These are phyloP conservation scores for Cygnus olor DNA, from an alignment of 2,797 vertebrate species.

Conservation along the genomic window DNA sequence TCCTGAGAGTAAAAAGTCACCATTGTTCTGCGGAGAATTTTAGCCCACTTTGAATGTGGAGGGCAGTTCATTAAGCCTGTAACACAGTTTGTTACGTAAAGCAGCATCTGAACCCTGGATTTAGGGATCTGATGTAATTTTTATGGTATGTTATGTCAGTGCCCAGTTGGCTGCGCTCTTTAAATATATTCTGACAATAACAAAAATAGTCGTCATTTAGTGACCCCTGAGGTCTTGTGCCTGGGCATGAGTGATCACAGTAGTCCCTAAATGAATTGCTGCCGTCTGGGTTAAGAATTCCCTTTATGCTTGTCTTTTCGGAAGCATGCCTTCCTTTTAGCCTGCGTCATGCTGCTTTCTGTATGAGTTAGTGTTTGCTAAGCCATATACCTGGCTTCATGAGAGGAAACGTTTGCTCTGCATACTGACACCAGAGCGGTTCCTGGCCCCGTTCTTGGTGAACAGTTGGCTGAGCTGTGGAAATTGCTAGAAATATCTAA, in stretches of 20 bases:
- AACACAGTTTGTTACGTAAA: constrained; percentile 25
- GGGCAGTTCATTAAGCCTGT: neutral
- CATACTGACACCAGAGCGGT: neutral
- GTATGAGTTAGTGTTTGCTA: neutral
- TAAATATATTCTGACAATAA: neutral
- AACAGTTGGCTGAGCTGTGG: neutral
- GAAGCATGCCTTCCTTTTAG: neutral
- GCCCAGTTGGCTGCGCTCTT: neutral
- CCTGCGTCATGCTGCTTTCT: neutral
- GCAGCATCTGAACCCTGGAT: neutral
- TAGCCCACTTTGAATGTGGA: neutral
- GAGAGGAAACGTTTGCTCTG: neutral
- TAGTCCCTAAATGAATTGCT: neutral
- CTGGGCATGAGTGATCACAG: neutral
- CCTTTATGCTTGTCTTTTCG: neutral
- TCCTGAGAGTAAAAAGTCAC: neutral
- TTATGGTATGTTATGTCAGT: neutral
- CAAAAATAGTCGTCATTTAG: constrained; percentile 1
- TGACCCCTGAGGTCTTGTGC: neutral
- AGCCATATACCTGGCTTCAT: neutral
- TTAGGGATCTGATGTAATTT: constrained; percentile 43
- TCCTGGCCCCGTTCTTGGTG: neutral
- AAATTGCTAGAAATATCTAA: neutral
- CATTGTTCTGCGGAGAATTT: neutral
- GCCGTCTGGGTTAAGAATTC: constrained; percentile 1